A percentile compares a stretch with the other conserved stretches of the same genome.
Evolutionary conservation across 2,797 vertebrate genomes (phyloP).

Genomic region (Sphenopsis melanotis): DNA sequence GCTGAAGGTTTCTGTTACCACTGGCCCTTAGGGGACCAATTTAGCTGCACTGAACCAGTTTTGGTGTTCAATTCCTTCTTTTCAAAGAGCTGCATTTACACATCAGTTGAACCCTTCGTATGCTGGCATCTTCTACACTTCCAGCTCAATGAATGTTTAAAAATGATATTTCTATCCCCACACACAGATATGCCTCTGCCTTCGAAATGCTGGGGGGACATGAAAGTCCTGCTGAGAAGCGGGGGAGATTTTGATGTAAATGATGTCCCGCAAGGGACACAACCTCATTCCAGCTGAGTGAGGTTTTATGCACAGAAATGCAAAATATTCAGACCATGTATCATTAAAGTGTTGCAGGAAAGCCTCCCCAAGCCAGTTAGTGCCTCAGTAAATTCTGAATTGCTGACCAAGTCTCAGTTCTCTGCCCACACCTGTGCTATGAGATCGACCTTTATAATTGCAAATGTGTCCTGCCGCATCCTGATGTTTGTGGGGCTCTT

Average conservation of each 20-base stretch:
- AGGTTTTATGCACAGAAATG: conserved; percentile 7
- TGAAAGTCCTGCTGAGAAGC: conserved; percentile 33
- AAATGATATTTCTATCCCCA: not conserved
- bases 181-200: not conserved
- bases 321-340: not conserved
- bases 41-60: conserved; percentile 58
- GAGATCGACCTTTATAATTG: fast-evolving
- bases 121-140: conserved; percentile 46
- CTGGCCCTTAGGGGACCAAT: conserved; percentile 66
- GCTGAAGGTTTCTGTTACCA: conserved; percentile 59
- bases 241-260: conserved; percentile 49
- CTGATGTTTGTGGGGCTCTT: not conserved
- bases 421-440: not conserved
- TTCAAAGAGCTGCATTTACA: conserved; percentile 64
- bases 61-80: conserved; percentile 51
- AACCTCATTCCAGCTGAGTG: conserved; percentile 41
- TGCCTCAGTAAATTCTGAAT: not conserved
- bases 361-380: not conserved
- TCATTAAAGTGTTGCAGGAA: not conserved
- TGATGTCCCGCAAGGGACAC: conserved; percentile 12
- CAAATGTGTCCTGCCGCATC: not conserved
- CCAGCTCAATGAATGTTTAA: conserved; percentile 56
- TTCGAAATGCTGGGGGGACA: conserved; percentile 13
- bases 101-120: conserved; percentile 50
- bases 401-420: not conserved